phyloP scores from a whole-genome alignment of 1,140 invertebrate genomes.

The Heliconius hermathena region DNA sequence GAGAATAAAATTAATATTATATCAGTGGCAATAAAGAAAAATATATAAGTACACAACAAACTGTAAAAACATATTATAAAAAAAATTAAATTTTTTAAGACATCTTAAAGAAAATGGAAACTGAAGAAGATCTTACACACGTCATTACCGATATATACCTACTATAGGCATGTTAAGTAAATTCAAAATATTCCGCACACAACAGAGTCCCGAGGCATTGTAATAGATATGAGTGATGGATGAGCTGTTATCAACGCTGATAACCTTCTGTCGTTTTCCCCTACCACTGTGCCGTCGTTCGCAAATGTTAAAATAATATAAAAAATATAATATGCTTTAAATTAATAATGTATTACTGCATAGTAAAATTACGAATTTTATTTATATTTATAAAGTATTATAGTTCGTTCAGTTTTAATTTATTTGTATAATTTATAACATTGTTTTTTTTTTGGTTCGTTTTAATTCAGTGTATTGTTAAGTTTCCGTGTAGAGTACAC shows the following conservation, averaged over 20 bases:
- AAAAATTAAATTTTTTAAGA: neutral
- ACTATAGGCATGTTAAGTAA: conserved; percentile 40
- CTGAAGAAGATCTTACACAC: conserved; percentile 5
- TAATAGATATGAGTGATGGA: conserved; percentile 70
- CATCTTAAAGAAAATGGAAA: neutral
- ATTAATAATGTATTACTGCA: neutral
- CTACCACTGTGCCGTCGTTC: conserved; percentile 37
- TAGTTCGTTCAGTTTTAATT: too few relatives aligned
- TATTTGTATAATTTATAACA: too few relatives aligned
- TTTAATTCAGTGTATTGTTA: too few relatives aligned
- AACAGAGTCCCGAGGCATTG: conserved; percentile 48
- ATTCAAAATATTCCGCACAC: conserved; percentile 69
- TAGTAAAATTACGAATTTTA: neutral
- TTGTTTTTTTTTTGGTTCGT: too few relatives aligned
- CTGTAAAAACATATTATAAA: too few relatives aligned
- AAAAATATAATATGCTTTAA: neutral
- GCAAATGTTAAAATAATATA: conserved; percentile 19
- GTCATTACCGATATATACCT: conserved; percentile 26
- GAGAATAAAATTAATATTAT: too few relatives aligned
- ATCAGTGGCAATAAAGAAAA: too few relatives aligned
- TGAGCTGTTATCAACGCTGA: conserved; percentile 70
- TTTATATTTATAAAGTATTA: neutral
- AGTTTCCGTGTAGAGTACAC: too few relatives aligned
- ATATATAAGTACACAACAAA: too few relatives aligned
- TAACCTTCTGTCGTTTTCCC: conserved; percentile 63